These are phyloP conservation scores for Pangasius larnaudii DNA, from an alignment of 2,797 vertebrate species.

Conservation along the genomic window DNA sequence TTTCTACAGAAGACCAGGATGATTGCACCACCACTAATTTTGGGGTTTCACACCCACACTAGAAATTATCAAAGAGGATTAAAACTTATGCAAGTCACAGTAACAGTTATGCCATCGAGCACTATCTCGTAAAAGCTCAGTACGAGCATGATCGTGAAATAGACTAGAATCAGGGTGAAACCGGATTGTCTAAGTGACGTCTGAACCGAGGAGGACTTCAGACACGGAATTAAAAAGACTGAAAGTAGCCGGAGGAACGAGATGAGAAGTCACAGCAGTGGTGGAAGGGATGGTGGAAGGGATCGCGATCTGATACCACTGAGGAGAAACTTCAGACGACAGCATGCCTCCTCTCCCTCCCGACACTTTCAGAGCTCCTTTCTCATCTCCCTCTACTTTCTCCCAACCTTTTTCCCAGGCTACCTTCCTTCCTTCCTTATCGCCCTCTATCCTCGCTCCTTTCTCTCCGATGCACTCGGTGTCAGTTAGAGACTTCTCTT, in stretches of 20 bases:
- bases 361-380: slow-evolving; percentile 5
- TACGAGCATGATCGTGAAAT: background rate
- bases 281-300: slow-evolving; percentile 27
- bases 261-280: slow-evolving; percentile 45
- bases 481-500: slow-evolving; percentile 15
- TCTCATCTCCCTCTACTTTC: slow-evolving; percentile 3
- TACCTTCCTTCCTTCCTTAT: slow-evolving; percentile 8
- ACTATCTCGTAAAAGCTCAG: background rate
- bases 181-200: too few species aligned
- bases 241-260: slow-evolving; percentile 28
- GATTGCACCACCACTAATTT: background rate
- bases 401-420: background rate
- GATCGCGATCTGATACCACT: slow-evolving; percentile 74
- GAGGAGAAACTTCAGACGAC: slow-evolving; percentile 57
- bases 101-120: background rate
- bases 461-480: slow-evolving; percentile 29
- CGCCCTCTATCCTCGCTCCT: slow-evolving; percentile 20
- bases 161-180: background rate
- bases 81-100: background rate
- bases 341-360: slow-evolving; percentile 28
- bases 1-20: background rate
- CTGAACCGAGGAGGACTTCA: slow-evolving; percentile 39
- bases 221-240: slow-evolving; percentile 2
- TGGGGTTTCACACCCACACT: background rate
- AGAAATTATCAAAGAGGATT: too few species aligned